phyloP scores from a whole-genome alignment of 2,888 invertebrate species.

The Uropetala carovei region DNA sequence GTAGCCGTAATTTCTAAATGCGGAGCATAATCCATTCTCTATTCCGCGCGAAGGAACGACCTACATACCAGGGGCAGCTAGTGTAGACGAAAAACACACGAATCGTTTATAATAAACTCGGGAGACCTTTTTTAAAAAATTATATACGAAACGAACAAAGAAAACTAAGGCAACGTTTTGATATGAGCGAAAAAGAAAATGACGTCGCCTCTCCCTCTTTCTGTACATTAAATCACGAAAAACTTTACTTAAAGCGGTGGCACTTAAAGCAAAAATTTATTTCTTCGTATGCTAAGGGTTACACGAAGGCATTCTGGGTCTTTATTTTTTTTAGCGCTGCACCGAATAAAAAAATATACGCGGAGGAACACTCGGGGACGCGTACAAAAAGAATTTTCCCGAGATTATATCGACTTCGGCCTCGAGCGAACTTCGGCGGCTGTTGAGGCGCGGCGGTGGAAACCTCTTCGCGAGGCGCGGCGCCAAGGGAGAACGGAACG shows the following conservation, averaged over 20 bases:
- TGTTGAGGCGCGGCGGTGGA: background rate
- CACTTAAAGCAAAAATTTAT: background rate
- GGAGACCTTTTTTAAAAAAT: no score
- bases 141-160: no score
- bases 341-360: background rate
- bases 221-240: background rate
- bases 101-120: no score
- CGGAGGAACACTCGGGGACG: background rate
- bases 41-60: no score
- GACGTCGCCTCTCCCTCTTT: background rate
- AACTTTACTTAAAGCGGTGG: background rate
- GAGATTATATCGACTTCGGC: background rate
- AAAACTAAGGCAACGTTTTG: no score
- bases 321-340: background rate
- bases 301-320: background rate
- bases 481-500: background rate
- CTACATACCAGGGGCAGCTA: no score
- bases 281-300: background rate
- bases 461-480: background rate
- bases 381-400: background rate
- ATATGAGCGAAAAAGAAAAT: no score
- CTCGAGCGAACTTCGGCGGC: background rate
- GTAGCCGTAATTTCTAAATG: no score
- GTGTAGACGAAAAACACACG: no score
- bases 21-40: no score